Evolutionary conservation across 2,888 invertebrate species (phyloP).

Genomic region (Mythimna loreyi): DNA sequence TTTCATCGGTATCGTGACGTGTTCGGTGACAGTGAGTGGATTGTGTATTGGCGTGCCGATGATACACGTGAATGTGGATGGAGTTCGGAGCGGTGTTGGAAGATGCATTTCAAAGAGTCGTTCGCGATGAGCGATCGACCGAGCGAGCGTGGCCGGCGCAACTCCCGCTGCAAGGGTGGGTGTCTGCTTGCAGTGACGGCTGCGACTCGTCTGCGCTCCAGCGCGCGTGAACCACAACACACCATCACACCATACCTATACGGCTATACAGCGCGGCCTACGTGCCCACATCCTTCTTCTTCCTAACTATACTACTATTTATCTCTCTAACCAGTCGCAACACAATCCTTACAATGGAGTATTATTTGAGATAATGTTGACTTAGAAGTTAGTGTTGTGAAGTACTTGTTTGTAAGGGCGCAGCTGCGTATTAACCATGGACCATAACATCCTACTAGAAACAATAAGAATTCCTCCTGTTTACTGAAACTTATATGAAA

Average conservation of each 20-base stretch:
- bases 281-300: constrained; percentile 33
- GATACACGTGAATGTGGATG: constrained; percentile 89
- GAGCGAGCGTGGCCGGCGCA: constrained; percentile 90
- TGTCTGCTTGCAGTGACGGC: constrained; percentile 77
- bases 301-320: constrained; percentile 24
- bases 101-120: constrained; percentile 91
- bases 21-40: constrained; percentile 84
- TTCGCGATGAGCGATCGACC: constrained; percentile 91
- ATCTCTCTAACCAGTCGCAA: background rate
- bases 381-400: constrained; percentile 12
- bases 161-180: constrained; percentile 90
- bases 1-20: constrained; percentile 77
- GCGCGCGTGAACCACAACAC: constrained; percentile 61
- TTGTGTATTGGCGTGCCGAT: constrained; percentile 87
- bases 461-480: constrained; percentile 18
- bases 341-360: constrained; percentile 5
- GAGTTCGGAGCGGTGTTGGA: constrained; percentile 86
- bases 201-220: constrained; percentile 73
- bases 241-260: constrained; percentile 66
- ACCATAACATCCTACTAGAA: constrained; percentile 4
- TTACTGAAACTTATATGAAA: background rate
- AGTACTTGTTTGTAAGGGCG: constrained; percentile 8
- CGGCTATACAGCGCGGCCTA: constrained; percentile 52
- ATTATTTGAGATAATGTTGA: constrained; percentile 15
- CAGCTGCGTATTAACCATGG: background rate